Percentiles rank a stretch among this genome's conserved stretches.
These are phyloP conservation scores for Pogonognathellus flavescens DNA, from an alignment of 1,140 invertebrate species.

Conservation along the genomic window DNA sequence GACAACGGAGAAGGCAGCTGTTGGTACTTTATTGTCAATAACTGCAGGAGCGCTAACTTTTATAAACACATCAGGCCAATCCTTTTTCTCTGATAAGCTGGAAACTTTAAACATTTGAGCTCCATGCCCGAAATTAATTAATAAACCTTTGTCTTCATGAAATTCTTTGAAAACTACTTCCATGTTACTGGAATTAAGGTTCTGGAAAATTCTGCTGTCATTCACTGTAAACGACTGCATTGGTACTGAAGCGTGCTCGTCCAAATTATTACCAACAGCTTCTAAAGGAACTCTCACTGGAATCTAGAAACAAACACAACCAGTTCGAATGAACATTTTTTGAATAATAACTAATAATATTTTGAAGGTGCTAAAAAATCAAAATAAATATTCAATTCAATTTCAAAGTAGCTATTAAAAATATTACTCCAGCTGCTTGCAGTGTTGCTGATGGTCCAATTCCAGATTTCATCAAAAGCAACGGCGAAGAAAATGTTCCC, in stretches of 20 bases:
- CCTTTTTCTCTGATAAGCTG: too few species aligned
- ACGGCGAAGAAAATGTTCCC: constrained; percentile 17
- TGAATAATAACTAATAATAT: too few species aligned
- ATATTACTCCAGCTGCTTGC: not conserved
- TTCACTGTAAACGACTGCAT: not conserved
- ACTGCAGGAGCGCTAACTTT: too few species aligned
- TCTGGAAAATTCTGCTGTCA: not conserved
- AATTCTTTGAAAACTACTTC: not conserved
- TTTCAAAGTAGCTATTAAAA: too few species aligned
- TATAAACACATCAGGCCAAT: too few species aligned
- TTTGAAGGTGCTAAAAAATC: too few species aligned
- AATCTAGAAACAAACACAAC: not conserved
- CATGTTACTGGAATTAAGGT: not conserved
- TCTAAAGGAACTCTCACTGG: not conserved
- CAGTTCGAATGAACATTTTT: too few species aligned
- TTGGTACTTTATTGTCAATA: too few species aligned
- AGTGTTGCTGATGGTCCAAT: constrained; percentile 3
- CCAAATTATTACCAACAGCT: not conserved
- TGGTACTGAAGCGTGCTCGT: not conserved
- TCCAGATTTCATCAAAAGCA: constrained; percentile 9
- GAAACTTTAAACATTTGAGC: not conserved
- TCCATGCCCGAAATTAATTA: not conserved
- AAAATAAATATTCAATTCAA: too few species aligned
- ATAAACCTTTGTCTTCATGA: not conserved
- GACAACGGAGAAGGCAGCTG: too few species aligned